A percentile compares a stretch with the other conserved stretches of the same genome.
Conservation (phyloP, 2,797 vertebrate genomes). For the Sebastes vulpes region DNA sequence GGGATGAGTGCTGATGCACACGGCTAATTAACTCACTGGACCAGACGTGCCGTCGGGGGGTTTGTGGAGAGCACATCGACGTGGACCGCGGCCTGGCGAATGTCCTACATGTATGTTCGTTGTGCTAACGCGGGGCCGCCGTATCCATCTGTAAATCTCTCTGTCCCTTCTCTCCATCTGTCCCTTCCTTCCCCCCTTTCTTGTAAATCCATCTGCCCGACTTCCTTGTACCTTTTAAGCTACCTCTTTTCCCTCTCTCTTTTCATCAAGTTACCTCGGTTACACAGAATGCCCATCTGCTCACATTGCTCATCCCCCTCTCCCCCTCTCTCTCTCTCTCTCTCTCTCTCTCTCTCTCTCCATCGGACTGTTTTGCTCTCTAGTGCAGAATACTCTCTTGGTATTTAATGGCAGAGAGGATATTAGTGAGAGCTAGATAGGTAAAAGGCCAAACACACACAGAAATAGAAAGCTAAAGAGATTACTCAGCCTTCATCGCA, state of each 20-base stretch:
- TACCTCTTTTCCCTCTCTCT: constrained; percentile 45
- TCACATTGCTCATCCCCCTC: constrained; percentile 32
- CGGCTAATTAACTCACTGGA: constrained; percentile 78
- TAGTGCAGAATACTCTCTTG: constrained; percentile 55
- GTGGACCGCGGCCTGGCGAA: constrained; percentile 55
- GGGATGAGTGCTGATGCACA: constrained; percentile 76
- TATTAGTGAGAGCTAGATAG: constrained; percentile 69
- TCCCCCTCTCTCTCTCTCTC: no score
- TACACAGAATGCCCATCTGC: constrained; percentile 74
- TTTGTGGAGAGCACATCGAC: constrained; percentile 52
- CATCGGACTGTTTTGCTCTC: constrained; percentile 14
- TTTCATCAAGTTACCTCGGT: constrained; percentile 64
- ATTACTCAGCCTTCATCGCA: constrained; percentile 82
- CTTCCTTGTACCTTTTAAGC: constrained; percentile 61
- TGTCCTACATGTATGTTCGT: constrained; percentile 48
- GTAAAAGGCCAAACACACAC: constrained; percentile 74
- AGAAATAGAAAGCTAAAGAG: constrained; percentile 79
- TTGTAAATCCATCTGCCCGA: constrained; percentile 67
- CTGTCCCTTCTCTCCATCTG: constrained; percentile 66
- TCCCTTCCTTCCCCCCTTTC: constrained; percentile 26
- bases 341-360: not conserved
- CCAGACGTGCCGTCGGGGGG: constrained; percentile 70
- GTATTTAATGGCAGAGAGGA: constrained; percentile 70
- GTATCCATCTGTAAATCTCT: constrained; percentile 71
- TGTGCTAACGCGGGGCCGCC: not conserved